Conservation (phyloP, 2,113 vertebrate species). For the Periophthalmus modestus region DNA sequence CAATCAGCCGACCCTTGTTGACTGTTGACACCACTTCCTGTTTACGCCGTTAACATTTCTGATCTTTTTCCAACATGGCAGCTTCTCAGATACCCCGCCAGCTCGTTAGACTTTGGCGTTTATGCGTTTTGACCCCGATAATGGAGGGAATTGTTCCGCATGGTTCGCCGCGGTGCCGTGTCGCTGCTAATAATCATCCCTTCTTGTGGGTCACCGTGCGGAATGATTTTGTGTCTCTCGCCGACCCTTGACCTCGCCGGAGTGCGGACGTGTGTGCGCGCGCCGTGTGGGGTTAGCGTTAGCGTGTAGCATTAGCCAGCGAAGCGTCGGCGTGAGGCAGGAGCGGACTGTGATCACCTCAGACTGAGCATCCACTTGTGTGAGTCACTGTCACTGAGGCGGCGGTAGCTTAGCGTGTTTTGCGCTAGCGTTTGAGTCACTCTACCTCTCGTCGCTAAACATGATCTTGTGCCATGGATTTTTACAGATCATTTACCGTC, state of each 20-base stretch:
- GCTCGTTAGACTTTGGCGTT: slow-evolving; percentile 16
- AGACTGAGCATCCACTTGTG: slow-evolving; percentile 31
- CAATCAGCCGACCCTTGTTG: neutral
- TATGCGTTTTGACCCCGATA: slow-evolving; percentile 34
- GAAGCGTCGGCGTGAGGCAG: slow-evolving; percentile 78
- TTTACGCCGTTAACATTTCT: neutral
- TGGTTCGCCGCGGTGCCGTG: slow-evolving; percentile 29
- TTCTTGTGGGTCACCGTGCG: slow-evolving; percentile 68
- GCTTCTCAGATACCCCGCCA: neutral
- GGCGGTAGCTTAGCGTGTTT: slow-evolving; percentile 8
- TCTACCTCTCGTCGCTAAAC: slow-evolving; percentile 23
- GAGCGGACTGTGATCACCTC: slow-evolving; percentile 49
- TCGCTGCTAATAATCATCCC: slow-evolving; percentile 57
- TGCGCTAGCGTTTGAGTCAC: slow-evolving; percentile 4
- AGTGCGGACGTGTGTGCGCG: slow-evolving; percentile 21
- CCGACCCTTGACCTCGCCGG: slow-evolving; percentile 71
- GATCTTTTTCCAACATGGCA: neutral
- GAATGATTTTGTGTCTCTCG: slow-evolving; percentile 49
- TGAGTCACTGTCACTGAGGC: slow-evolving; percentile 31
- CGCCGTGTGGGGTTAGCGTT: slow-evolving; percentile 48
- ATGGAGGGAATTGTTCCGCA: slow-evolving; percentile 51
- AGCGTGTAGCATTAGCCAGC: slow-evolving; percentile 77
- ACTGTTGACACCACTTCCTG: neutral
- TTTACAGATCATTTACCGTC: neutral
- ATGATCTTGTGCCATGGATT: neutral